phyloP scores from a whole-genome alignment of 1,140 invertebrate species.

The Probaryconus sp. region DNA sequence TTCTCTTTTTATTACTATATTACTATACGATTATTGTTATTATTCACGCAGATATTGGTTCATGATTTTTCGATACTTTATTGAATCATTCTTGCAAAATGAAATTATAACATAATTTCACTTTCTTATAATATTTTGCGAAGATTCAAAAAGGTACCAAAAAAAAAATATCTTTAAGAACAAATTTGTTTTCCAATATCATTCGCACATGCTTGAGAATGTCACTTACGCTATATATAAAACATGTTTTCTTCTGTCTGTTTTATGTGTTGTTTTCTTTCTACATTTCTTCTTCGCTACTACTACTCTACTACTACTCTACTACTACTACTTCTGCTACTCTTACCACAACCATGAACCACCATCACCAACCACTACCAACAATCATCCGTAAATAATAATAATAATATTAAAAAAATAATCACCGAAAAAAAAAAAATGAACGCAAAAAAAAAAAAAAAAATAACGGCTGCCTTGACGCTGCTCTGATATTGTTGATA shows the following conservation, averaged over 20 bases:
- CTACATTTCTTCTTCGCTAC: slow-evolving; percentile 71
- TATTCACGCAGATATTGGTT: slow-evolving; percentile 38
- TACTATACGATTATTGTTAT: too few relatives aligned
- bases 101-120: not conserved
- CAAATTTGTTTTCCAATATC: slow-evolving; percentile 17
- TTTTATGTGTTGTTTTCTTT: slow-evolving; percentile 79
- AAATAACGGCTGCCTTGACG: slow-evolving; percentile 71
- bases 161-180: not conserved
- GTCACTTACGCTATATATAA: slow-evolving; percentile 76
- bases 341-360: slow-evolving; percentile 68
- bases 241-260: slow-evolving; percentile 77
- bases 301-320: slow-evolving; percentile 72
- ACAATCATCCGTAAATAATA: slow-evolving; percentile 65
- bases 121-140: too few relatives aligned
- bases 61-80: slow-evolving; percentile 34
- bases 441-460: slow-evolving; percentile 53
- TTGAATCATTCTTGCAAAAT: not conserved
- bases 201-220: slow-evolving; percentile 75
- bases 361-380: slow-evolving; percentile 68
- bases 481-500: slow-evolving; percentile 78
- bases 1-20: too few relatives aligned
- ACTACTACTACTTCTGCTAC: slow-evolving; percentile 69
- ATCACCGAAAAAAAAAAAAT: slow-evolving; percentile 54
- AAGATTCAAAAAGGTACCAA: not conserved
- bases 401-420: slow-evolving; percentile 32